A percentile compares a stretch with the other conserved stretches of the same genome.
Evolutionary conservation across 1,140 invertebrate genomes (phyloP).

Genomic region (Helicoverpa zea): DNA sequence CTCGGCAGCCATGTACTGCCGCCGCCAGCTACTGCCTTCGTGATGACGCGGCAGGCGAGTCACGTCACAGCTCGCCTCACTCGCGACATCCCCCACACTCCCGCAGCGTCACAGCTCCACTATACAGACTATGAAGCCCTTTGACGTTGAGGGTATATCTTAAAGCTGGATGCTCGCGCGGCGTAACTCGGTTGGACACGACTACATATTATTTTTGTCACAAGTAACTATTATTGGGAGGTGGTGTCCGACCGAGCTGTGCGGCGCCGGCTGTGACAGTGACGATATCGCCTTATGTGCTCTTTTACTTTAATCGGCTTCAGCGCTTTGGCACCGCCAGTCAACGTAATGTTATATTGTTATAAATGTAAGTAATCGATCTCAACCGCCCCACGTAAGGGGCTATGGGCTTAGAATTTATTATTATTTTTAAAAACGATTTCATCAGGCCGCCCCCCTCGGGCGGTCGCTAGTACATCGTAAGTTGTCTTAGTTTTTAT

Average conservation of each 20-base stretch:
- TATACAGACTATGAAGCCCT: constrained; percentile 3
- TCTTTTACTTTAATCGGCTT: constrained; percentile 66
- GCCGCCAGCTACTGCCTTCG: constrained; percentile 62
- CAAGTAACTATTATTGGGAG: constrained; percentile 71
- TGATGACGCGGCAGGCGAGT: constrained; percentile 71
- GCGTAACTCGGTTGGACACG: constrained; percentile 41
- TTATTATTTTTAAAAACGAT: constrained; percentile 73
- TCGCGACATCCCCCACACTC: constrained; percentile 12
- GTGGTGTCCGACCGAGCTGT: constrained; percentile 52
- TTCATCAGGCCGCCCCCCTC: constrained; percentile 61
- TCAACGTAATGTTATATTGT: constrained; percentile 68
- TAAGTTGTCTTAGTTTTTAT: constrained; percentile 82
- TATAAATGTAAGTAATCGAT: constrained; percentile 83
- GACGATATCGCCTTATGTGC: constrained; percentile 61
- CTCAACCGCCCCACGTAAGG: constrained; percentile 75
- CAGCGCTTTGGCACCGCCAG: constrained; percentile 72
- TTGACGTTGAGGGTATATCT: constrained; percentile 4
- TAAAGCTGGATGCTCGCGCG: constrained; percentile 11
- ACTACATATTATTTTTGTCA: constrained; percentile 74
- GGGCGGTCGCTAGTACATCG: constrained; percentile 61
- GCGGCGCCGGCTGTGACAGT: constrained; percentile 17
- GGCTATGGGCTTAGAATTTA: constrained; percentile 79
- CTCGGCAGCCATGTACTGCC: constrained; percentile 53
- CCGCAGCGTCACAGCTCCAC: neutral
- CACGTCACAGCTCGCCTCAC: constrained; percentile 42